Base-by-base conservation (phyloP, 1,140 invertebrate species). In the Neodiprion pinetum region DNA sequence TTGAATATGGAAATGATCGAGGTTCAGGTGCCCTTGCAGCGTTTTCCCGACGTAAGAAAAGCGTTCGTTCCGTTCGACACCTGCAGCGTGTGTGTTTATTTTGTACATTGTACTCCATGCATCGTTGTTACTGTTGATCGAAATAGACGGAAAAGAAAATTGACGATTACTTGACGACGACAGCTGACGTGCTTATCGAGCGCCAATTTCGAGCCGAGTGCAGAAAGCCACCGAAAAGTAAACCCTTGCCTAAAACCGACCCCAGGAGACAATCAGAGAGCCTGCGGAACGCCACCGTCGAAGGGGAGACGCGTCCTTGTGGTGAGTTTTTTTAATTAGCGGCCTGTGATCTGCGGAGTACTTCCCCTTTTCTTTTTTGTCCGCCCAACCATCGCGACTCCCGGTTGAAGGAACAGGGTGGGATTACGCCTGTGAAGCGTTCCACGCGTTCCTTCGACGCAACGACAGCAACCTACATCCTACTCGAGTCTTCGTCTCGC, bases 311-410 rank as follows among this genome's bases (percentile, higher is more conserved):
- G 28, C 28, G 28, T 40, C 28, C 28, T 40, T 40, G 28, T 40
- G 28, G 28, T 40, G 28, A 5, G 28, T 21, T 17, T 69, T 69
- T 69, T 69, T 69, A 69, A 69, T 69, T 69, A 69, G 67, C 67
- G 67, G 40, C 23, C 67, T 69, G 14, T 69, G 67, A 69, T 69
- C 67, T 23, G 40, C 14, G 14, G 67, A 69, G 67, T 12, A 69
- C 67, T 69, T 47, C 9, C 40, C 21, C 14, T 69, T 69, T 69
- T 21, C 21, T 7, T 69, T 23, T 47, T 23, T 21, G 12, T 21
- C 67, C 11, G 10, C 40, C 40, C 40, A 14, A 14, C 23, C 67
- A 69, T 5, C 11, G 21, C 4, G 28, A 40, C 28, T 5, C 28
- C 28, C 28, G 28, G 28, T 40, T 40, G 28, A 40, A 40, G 28